Percentiles rank a stretch among this genome's conserved stretches.
phyloP scores from a whole-genome alignment of 1,140 invertebrate genomes.

The Saccostrea echinata region DNA sequence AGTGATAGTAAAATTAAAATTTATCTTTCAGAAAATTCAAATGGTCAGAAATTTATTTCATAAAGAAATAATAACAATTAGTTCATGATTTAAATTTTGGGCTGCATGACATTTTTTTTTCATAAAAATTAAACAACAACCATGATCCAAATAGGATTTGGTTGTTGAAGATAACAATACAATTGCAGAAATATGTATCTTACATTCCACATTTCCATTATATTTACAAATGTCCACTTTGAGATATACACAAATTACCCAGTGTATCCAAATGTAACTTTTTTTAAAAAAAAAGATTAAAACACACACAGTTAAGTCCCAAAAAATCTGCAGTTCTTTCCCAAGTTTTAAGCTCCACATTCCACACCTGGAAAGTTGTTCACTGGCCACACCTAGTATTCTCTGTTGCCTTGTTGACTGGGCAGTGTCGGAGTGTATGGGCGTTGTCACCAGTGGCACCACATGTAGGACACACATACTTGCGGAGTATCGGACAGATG shows the following conservation, averaged over 20 bases:
- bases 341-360: neutral
- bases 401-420: constrained; percentile 43
- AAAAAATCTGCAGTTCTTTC: neutral
- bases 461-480: constrained; percentile 81
- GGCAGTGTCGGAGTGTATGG: constrained; percentile 81
- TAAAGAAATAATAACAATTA: no score
- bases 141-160: no score
- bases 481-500: constrained; percentile 82
- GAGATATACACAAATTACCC: neutral
- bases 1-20: no score
- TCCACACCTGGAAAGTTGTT: neutral
- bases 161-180: no score
- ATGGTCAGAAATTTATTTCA: no score
- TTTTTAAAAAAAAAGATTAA: neutral
- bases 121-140: no score
- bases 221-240: neutral
- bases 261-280: neutral
- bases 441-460: constrained; percentile 81
- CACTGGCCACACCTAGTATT: neutral
- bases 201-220: neutral
- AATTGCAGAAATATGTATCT: neutral
- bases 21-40: no score
- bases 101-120: no score
- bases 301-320: neutral
- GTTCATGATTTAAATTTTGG: no score